Base-by-base conservation (phyloP, 2,797 vertebrate species). In the Xenops minutus region DNA sequence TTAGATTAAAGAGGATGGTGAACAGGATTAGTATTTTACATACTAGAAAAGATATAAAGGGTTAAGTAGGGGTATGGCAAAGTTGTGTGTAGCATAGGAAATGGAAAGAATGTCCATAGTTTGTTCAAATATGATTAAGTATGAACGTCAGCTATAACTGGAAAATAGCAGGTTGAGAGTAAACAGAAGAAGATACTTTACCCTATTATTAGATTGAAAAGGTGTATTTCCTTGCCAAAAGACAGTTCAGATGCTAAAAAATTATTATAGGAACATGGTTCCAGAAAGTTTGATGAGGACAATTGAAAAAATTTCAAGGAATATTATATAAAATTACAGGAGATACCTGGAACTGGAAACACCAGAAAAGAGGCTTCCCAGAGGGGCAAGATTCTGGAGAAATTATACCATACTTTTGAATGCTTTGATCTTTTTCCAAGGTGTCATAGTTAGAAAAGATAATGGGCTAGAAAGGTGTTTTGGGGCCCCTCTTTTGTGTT, bases 11-110 rank as follows among this genome's bases (percentile, higher is more conserved):
- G 16, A 68, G 59, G 7, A 6, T 49, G 32, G 19, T 14, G 3
- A 39, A 18, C 9, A 62, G 8, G 9, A 22, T 55, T 19, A 34
- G 4, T 10, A 21, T 20, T 67, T 73, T 58, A 34, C 9, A 56
- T 30, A 22, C 18, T 55, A 34, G 10, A 58, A 68, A 89, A 85
- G 7, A 43, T 1, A 55, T 26, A 61, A 52, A 39, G 4, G 8
- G 13, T 80, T 6, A 62, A 55, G 20, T 5, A 56, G 2, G 1
- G 1, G 2, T 5, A 14, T 24, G 26, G 2, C 1, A 82, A 46
- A 69, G 16, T 13, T 75, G 3, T n/a, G 5, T n/a, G 8, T 6
- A 44, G 14, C 15, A 46, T 9, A 46, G 20, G 8, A 82, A 80
- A 59, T 16, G 7, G 12, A 67, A 73, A 12, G 7, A 49, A 12